These are phyloP conservation scores for Euschistus heros DNA, from an alignment of 1,140 invertebrate species.

Conservation along the genomic window DNA sequence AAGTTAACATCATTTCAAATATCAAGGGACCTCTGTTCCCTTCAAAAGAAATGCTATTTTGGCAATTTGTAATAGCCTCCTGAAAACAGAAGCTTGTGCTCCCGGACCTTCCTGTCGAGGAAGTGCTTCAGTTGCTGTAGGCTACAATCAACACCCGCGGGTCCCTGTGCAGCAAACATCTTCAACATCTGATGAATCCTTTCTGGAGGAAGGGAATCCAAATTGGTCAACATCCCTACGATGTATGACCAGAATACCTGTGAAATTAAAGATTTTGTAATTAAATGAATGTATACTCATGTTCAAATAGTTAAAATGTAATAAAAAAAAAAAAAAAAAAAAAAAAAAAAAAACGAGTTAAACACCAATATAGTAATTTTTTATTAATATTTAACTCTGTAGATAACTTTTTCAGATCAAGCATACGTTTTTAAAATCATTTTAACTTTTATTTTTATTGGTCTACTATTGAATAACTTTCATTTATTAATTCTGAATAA, in stretches of 20 bases:
- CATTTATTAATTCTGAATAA: too few species aligned
- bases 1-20: too few species aligned
- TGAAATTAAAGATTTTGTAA: constrained; percentile 28
- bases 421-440: too few species aligned
- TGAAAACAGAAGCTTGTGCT: constrained; percentile 73
- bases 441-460: too few species aligned
- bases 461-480: too few species aligned
- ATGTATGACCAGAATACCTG: constrained; percentile 92
- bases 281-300: constrained; percentile 20
- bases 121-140: constrained; percentile 79
- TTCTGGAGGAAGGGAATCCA: constrained; percentile 84
- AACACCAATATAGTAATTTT: not conserved
- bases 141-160: constrained; percentile 75
- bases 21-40: too few species aligned
- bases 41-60: constrained; percentile 38
- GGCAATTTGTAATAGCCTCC: constrained; percentile 80
- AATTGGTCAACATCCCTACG: constrained; percentile 90
- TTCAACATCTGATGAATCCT: constrained; percentile 94
- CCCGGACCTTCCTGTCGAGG: constrained; percentile 83
- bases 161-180: constrained; percentile 84
- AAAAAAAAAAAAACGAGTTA: too few species aligned
- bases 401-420: too few species aligned
- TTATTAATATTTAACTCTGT: not conserved
- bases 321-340: too few species aligned
- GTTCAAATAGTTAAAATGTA: too few species aligned